Conservation (phyloP, 2,113 vertebrate species). For the Periophthalmodon schlosseri region DNA sequence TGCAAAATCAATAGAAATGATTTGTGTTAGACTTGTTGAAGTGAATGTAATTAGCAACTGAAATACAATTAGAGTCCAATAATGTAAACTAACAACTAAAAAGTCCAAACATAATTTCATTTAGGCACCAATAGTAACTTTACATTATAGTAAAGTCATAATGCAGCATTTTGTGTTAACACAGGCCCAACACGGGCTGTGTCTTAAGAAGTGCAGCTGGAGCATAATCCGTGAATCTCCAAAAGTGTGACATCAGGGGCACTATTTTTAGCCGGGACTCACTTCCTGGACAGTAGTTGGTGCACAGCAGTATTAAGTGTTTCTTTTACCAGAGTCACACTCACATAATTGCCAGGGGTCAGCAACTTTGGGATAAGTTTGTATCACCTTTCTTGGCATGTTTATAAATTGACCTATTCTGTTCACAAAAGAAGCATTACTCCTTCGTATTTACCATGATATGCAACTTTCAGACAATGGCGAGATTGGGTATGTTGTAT, state of each 20-base stretch:
- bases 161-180: background rate
- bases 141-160: background rate
- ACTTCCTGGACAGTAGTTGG: conserved; percentile 29
- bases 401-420: background rate
- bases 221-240: conserved; percentile 12
- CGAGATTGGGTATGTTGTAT: background rate
- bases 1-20: background rate
- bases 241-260: conserved; percentile 15
- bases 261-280: conserved; percentile 34
- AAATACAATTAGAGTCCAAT: background rate
- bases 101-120: background rate
- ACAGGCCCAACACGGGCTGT: background rate
- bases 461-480: background rate
- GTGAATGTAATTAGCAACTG: background rate
- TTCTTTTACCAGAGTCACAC: conserved; percentile 16
- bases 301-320: conserved; percentile 9
- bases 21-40: background rate
- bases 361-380: background rate
- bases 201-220: conserved; percentile 1
- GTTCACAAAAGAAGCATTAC: background rate
- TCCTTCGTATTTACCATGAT: background rate
- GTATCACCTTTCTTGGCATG: background rate
- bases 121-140: background rate
- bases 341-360: background rate
- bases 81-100: background rate